Evolutionary conservation across 2,797 vertebrate genomes (phyloP), one percentile per base, ranked within the genome.

Genomic region (Pseudochirops cupreus): DNA sequence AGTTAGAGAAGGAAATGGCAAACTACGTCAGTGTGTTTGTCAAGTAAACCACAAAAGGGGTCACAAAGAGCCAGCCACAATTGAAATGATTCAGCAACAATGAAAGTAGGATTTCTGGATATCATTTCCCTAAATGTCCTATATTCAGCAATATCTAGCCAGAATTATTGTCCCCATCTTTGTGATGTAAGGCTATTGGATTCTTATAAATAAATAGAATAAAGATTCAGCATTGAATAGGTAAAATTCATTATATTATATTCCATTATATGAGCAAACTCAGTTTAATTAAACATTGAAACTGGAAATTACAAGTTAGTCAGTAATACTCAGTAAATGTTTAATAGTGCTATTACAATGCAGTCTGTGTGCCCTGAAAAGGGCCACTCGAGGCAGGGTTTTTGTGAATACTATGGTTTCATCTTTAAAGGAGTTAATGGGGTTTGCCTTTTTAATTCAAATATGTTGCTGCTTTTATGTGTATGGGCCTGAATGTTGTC

Each of bases 221-320:
- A 55, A 96, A 97, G 52, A 96, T 58, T 97, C 57, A 94, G 53
- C 93, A 94, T 0, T 91, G 54, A 96, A 95, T 91, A 91, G 56
- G 50, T 31, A 94, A 87, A 90, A 96, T 97, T 82, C n/a, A 82
- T 39, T 24, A 46, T 52, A n/a, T 5, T n/a, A 74, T 56, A 94
- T 90, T 87, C 90, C 53, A 58, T 39, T 57, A 90, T 95, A 91
- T 95, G 94, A 97, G 97, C 94, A 97, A 96, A 95, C 94, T 52
- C 90, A 94, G 55, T 96, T 95, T 95, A 96, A 97, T 98, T 96
- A 95, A 95, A 95, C 92, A 90, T 5, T 52, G 74, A 93, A 87
- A 39, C 87, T 94, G 59, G 95, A 89, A 95, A 91, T 87, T 92
- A 56, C 94, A 91, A 74, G 92, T n/a, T 1, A 5, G 74, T 94